Evolutionary conservation across 2,113 vertebrate genomes (phyloP).

Genomic region (Strigops habroptila): DNA sequence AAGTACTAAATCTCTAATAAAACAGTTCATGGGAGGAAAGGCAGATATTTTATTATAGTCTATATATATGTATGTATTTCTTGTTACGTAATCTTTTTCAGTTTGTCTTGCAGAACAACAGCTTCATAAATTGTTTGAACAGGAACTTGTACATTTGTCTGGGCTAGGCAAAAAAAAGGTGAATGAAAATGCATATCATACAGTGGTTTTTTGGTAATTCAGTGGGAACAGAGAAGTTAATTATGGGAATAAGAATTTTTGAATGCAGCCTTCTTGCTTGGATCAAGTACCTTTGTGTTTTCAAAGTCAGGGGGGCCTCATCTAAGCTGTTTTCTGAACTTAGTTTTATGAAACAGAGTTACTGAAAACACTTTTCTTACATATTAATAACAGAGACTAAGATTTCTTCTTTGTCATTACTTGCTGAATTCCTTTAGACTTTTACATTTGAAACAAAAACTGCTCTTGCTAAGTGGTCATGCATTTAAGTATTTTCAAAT

Average conservation of each 20-base stretch:
- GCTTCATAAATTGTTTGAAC: not conserved
- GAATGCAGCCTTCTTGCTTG: not conserved
- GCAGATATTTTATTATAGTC: not conserved
- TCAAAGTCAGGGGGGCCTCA: not conserved
- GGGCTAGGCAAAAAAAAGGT: not conserved
- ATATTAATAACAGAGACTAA: not conserved
- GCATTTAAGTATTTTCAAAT: not conserved
- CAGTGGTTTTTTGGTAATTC: not conserved
- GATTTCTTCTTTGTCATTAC: not conserved
- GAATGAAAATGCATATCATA: not conserved
- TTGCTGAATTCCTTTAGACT: not conserved
- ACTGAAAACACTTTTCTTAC: not conserved
- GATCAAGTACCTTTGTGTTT: fast-evolving
- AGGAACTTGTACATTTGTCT: not conserved
- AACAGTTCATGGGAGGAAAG: not conserved
- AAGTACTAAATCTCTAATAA: not conserved
- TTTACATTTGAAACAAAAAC: not conserved
- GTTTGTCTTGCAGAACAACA: not conserved
- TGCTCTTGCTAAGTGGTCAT: not conserved
- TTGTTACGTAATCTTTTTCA: not conserved
- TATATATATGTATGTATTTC: not conserved
- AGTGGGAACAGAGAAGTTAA: not conserved
- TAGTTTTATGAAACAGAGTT: not conserved
- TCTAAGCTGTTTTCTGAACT: not conserved
- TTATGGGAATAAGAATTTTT: not conserved